These are phyloP conservation scores for Fragum sueziense DNA, from an alignment of 2,888 invertebrate genomes.

Conservation along the genomic window DNA sequence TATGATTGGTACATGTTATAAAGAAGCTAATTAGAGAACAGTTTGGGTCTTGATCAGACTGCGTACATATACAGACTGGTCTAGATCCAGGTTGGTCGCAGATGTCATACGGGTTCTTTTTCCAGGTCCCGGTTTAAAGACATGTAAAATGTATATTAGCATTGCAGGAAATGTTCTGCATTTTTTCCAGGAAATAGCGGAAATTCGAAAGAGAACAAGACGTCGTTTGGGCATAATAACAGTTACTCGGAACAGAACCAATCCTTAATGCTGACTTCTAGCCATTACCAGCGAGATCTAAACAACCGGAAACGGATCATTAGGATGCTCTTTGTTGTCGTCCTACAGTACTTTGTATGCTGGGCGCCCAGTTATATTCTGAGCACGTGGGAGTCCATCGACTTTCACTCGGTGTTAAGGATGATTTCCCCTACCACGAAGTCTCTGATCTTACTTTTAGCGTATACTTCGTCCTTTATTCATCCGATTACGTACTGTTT, in stretches of 20 bases:
- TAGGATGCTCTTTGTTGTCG: conserved; percentile 94
- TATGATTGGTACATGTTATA: too few relatives aligned
- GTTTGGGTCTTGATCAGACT: too few relatives aligned
- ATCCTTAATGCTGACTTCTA: conserved; percentile 17
- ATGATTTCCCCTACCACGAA: conserved; percentile 82
- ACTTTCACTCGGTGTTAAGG: conserved; percentile 86
- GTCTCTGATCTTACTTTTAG: conserved; percentile 89
- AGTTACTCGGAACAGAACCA: conserved; percentile 11
- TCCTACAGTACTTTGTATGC: conserved; percentile 94
- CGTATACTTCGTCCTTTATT: conserved; percentile 92
- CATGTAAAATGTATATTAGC: too few relatives aligned
- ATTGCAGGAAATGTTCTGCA: background rate
- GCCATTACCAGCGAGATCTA: conserved; percentile 37
- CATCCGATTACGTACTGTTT: conserved; percentile 96
- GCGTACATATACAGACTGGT: too few relatives aligned
- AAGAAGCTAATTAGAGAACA: too few relatives aligned
- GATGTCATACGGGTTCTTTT: too few relatives aligned
- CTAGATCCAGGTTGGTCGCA: too few relatives aligned
- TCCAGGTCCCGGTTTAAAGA: too few relatives aligned
- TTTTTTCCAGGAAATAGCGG: conserved; percentile 5
- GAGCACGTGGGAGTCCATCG: conserved; percentile 90
- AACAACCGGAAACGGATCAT: conserved; percentile 75
- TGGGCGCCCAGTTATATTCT: conserved; percentile 94
- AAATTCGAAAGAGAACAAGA: background rate
- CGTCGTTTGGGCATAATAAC: background rate